Conservation (phyloP, 1,140 invertebrate genomes). For the Orchesella cincta region DNA sequence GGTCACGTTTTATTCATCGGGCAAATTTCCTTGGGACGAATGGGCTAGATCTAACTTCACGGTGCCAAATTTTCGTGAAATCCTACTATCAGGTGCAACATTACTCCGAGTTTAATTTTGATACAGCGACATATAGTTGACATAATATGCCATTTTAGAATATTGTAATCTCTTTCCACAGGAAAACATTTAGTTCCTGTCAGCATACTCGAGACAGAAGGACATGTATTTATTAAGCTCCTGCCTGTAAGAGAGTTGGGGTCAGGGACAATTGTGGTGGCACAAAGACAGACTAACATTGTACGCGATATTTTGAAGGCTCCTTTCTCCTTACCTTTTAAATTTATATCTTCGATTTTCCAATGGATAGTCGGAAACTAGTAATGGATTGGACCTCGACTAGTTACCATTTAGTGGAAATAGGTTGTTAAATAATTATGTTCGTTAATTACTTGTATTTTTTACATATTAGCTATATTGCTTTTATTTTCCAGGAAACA, state of each 20-base stretch:
- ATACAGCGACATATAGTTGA: background rate
- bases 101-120: background rate
- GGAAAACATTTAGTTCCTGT: background rate
- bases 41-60: background rate
- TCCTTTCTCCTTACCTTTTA: background rate
- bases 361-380: background rate
- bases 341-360: background rate
- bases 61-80: background rate
- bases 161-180: no score
- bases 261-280: background rate
- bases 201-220: background rate
- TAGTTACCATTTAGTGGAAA: background rate
- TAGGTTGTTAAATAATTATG: background rate
- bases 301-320: background rate
- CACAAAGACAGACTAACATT: background rate
- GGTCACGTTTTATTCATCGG: background rate
- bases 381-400: background rate
- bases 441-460: background rate
- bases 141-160: background rate
- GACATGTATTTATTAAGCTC: background rate
- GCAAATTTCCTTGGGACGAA: background rate
- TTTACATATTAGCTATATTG: background rate
- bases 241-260: background rate
- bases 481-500: background rate
- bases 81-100: background rate